Base-by-base conservation (phyloP, 2,113 vertebrate species). In the Symphodus melops region DNA sequence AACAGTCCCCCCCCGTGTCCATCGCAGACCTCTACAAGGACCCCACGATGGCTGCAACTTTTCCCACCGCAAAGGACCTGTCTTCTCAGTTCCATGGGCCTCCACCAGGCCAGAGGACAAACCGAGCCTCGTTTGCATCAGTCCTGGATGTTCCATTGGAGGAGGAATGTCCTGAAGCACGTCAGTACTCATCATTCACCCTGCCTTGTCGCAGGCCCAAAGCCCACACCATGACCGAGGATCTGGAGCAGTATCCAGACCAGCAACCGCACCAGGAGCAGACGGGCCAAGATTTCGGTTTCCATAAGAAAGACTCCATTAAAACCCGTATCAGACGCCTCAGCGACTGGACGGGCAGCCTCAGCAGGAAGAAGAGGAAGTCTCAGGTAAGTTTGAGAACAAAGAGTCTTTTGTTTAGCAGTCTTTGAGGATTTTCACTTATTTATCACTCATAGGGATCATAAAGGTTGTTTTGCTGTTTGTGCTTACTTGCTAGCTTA, bases 281-380 rank as follows among this genome's bases (percentile, higher is more conserved):
- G 72, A 81, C 91, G 2, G 89, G 93, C 0, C 12, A 67, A 0
- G 96, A 97, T 25, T 83, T 80, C 16, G 87, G 91, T 48, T 93
- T 95, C 49, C 79, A 93, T 17, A 98, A 96, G 88, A 98, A 96
- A 71, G 96, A 93, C 68, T 95, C 95, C 0, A 89, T 98, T 68
- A 97, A 96, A 90, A 96, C 92, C 84, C 92, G 96, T 37, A 97
- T 99, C 87, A 92, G 96, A 5, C 95, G 97, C 48, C 92, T 99
- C 83, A 98, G 97, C 54, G 97, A 99, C 91, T 99, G 97, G 97
- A 99, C 98, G 0, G 98, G 97, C 44, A 99, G 98, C 90, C 94
- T 99, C 63, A 97, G 95, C 0, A 94, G 96, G 57, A 98, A 97
- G 92, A 99, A 97, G 41, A 95, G 95, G 88, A 97, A 95, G 77